Evolutionary conservation across 2,888 invertebrate species (phyloP), one percentile per base, ranked within the genome.

Genomic region (Acholoe squamosa): DNA sequence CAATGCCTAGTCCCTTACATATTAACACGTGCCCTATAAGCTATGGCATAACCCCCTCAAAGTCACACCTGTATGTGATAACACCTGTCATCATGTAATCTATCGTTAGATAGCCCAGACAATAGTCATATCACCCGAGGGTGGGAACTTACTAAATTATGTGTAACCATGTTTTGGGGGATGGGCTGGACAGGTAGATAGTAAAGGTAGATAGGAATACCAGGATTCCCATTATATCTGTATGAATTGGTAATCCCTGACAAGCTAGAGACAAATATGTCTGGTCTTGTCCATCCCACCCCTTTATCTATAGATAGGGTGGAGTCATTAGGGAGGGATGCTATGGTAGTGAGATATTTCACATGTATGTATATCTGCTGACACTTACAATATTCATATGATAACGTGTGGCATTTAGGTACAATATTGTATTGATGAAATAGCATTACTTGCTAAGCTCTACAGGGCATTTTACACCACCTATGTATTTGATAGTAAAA

Each of bases 181-280:
- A 61, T 61, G 61, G n/a, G 61, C 61, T 61, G 19, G 61, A 19
- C 61, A 61, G 61, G n/a, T 61, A 61, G 61, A 61, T 61, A 61
- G 43, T 43, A 43, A 43, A 43, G 22, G 19, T 61, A 14, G 54
- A 61, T 61, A 61, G 61, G 22, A 14, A 1, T 61, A 19, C n/a
- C n/a, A 61, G 61, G n/a, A 61, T 61, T 61, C 61, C n/a, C n/a
- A 19, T 61, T 61, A n/a, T 61, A n/a, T 61, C 61, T 61, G 61
- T 61, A 61, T 19, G 61, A 7, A n/a, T 61, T 3, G 19, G 61
- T 61, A 61, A 61, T 61, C 61, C 61, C n/a, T n/a, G 61, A n/a
- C 22, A n/a, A 61, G 61, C 19, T 61, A 61, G 61, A 61, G 61
- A 61, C 61, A 61, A 19, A 61, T 61, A n/a, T 61, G 61, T 61